Base-by-base conservation (phyloP, 2,888 invertebrate genomes). In the Hyalella azteca region DNA sequence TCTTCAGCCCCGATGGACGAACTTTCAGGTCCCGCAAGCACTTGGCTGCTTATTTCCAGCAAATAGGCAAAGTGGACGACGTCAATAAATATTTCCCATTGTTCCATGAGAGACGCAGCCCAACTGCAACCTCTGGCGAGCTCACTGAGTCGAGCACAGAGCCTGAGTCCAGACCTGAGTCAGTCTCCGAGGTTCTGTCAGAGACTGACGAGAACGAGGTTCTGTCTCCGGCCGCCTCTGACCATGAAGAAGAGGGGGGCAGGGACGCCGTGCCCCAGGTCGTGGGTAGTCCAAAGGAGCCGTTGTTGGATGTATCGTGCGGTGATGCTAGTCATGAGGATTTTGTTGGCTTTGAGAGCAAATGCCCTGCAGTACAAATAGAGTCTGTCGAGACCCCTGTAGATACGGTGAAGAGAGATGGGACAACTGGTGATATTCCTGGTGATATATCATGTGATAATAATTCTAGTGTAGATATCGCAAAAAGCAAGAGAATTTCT, bases 11-110 rank as follows among this genome's bases (percentile, higher is more conserved):
- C 19, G 84, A 84, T 76, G 84, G 84, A 29, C 73, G 82, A 26
- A 84, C 84, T 26, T 84, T 84, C 50, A 59, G 82, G 49, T 84
- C 84, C 3, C 73, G 81, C 15, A 73, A 54, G 66, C 82, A 84
- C 36, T 54, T 84, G 45, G 80, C 78, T 60, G 40, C 81, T 4
- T 82, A 82, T 48, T 84, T 84, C 59, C 79, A 79, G 29, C 78
- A 75, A 11, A 84, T 84, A 76, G 84, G 84, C 4, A 84, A 84
- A 76, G 82, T 82, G 11, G 84, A 84, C 79, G 84, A 84, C 45
- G 81, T 84, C 40, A 78, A 79, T 29, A 84, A 84, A 50, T 84
- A 84, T 73, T 84, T 84, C 48, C 84, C 84, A 40, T 78, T 84
- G 29, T 75, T 75, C 36, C 75, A 75, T 29, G 75, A 75, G 19